These are phyloP conservation scores for Hedya salicella DNA, from an alignment of 2,888 invertebrate genomes.

Conservation along the genomic window DNA sequence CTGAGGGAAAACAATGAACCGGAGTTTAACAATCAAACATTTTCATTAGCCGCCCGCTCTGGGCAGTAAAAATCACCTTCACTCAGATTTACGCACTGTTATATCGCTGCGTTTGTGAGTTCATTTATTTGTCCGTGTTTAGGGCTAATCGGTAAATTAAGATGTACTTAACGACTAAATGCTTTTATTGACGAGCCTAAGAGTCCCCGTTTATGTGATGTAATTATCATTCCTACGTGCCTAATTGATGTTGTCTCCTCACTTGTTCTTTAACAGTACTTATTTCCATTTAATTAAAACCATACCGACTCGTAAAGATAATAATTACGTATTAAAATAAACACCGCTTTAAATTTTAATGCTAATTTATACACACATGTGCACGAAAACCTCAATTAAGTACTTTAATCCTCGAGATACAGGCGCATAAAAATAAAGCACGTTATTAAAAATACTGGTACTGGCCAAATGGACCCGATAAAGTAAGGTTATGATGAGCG, in stretches of 20 bases:
- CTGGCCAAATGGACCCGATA: conserved; percentile 77
- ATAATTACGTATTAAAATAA: conserved; percentile 16
- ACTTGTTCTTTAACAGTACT: not conserved
- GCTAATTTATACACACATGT: conserved; percentile 59
- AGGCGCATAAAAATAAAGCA: conserved; percentile 79
- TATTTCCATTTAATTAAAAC: conserved; percentile 21
- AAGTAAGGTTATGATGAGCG: conserved; percentile 73
- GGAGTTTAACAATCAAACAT: conserved; percentile 67
- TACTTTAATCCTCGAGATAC: conserved; percentile 70
- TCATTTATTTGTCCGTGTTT: conserved; percentile 63
- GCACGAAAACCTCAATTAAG: conserved; percentile 70
- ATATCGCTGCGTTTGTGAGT: conserved; percentile 55
- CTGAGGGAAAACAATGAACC: conserved; percentile 67
- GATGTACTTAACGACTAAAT: conserved; percentile 46
- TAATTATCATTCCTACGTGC: conserved; percentile 30
- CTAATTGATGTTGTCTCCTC: conserved; percentile 16
- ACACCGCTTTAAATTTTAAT: conserved; percentile 45
- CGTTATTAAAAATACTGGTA: conserved; percentile 79
- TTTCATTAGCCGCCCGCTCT: conserved; percentile 64
- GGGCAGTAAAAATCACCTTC: conserved; percentile 66
- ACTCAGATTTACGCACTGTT: conserved; percentile 66
- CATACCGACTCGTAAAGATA: conserved; percentile 16
- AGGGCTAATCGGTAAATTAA: conserved; percentile 59
- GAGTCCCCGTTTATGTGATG: conserved; percentile 19
- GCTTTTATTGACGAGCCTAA: conserved; percentile 32